These are phyloP conservation scores for Lepidocolaptes lacrymiger DNA, from an alignment of 2,797 vertebrate species.

Conservation along the genomic window DNA sequence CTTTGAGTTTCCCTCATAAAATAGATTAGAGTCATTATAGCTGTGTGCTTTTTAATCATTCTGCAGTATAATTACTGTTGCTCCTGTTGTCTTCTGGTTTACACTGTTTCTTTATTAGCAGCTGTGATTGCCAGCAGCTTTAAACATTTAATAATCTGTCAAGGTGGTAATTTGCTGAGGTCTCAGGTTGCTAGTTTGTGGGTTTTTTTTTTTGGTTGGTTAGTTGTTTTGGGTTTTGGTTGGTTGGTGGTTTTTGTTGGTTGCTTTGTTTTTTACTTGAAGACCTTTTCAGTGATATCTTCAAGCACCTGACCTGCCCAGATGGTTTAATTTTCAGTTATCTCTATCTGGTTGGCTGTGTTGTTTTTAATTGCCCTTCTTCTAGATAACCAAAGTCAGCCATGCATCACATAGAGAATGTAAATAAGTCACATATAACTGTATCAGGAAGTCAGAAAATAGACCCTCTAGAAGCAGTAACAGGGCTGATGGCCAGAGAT, in stretches of 20 bases:
- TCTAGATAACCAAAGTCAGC: background rate
- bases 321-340: background rate
- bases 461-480: background rate
- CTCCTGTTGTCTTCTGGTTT: conserved; percentile 40
- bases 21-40: conserved; percentile 70
- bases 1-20: conserved; percentile 64
- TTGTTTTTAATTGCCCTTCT: conserved; percentile 9
- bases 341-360: background rate
- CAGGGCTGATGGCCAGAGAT: background rate
- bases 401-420: background rate
- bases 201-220: too few relatives aligned
- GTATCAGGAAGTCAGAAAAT: background rate
- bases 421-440: background rate
- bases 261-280: background rate
- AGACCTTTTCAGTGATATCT: background rate
- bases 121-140: conserved; percentile 47
- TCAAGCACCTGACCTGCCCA: background rate
- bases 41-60: conserved; percentile 71
- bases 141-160: conserved; percentile 61
- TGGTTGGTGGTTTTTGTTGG: background rate
- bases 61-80: conserved; percentile 59
- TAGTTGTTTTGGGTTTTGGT: background rate
- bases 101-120: conserved; percentile 58
- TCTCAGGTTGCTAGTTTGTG: too few relatives aligned
- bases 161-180: conserved; percentile 12